Evolutionary conservation across 2,888 invertebrate species (phyloP), one percentile per base, ranked within the genome.

Genomic region (Ochropleura plecta): DNA sequence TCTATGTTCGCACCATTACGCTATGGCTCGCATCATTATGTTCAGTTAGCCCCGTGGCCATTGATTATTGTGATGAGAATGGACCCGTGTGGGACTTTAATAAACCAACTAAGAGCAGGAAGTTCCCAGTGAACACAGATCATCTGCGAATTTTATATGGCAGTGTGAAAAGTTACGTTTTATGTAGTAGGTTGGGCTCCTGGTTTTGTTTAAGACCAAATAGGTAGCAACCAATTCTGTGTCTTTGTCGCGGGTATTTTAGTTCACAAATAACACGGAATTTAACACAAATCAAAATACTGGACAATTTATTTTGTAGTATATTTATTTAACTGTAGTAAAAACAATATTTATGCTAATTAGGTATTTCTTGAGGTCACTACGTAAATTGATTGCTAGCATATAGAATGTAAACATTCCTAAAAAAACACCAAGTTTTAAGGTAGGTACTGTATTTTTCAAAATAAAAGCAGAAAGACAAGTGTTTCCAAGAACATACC

Each of bases 1-100:
- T 88, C 89, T 87, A 88, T 89, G 92, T 94, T 95, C 94, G 92
- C 95, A 94, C 93, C 93, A 95, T 95, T 94, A 94, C 91, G 83
- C 89, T 88, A 85, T 82, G 85, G 86, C 79, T 87, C 82, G 83
- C 89, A 89, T 93, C 91, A 94, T 95, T 95, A 95, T 88, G 93
- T 93, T 92, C 94, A 90, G 94, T 95, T 95, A 94, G 89, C 91
- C 88, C 78, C 78, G 87, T 89, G 88, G 92, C 92, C 90, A 93
- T 93, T 92, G 93, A 93, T 94, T 93, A 93, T 91, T 91, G 91
- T 92, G 92, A 92, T 93, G 92, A 92, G 94, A 94, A 94, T 91
- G 91, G 90, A 91, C 90, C 86, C 91, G 86, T 82, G 85, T 82
- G 86, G 81, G 85, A 79, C 78, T 87, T 55, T 59, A 82, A 79